Conservation (phyloP, 2,888 invertebrate genomes). For the Philereme transversata region DNA sequence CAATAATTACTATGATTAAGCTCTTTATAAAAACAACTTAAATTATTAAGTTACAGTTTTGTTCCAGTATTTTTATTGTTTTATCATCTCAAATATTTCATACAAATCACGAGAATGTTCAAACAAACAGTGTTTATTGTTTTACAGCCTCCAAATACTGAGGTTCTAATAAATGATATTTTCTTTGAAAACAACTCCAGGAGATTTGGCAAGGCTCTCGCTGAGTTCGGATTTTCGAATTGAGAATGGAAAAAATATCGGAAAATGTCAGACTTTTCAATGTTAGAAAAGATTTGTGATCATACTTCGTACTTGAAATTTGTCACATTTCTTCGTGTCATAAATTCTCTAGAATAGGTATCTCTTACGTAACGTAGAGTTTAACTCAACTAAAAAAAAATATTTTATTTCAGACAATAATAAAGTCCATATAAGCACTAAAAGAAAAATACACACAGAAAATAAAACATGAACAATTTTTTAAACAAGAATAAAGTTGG, state of each 20-base stretch:
- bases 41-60: too few species aligned
- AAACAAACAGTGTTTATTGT: conserved; percentile 46
- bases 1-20: too few species aligned
- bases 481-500: too few species aligned
- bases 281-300: conserved; percentile 21
- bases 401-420: too few species aligned
- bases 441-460: too few species aligned
- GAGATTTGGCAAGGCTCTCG: conserved; percentile 71
- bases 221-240: conserved; percentile 59
- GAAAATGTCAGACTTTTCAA: conserved; percentile 55
- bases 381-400: too few species aligned
- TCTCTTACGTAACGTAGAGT: too few species aligned
- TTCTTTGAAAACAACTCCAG: conserved; percentile 60
- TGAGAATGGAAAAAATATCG: conserved; percentile 53
- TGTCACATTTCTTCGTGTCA: too few species aligned
- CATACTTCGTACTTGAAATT: neutral
- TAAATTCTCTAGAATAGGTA: too few species aligned
- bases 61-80: conserved; percentile 7
- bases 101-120: conserved; percentile 49
- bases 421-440: too few species aligned
- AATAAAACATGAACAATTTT: too few species aligned
- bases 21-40: too few species aligned
- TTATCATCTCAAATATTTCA: conserved; percentile 32
- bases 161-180: conserved; percentile 45
- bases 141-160: conserved; percentile 43